phyloP scores from a whole-genome alignment of 1,140 invertebrate species.

The Euwallacea fornicatus region DNA sequence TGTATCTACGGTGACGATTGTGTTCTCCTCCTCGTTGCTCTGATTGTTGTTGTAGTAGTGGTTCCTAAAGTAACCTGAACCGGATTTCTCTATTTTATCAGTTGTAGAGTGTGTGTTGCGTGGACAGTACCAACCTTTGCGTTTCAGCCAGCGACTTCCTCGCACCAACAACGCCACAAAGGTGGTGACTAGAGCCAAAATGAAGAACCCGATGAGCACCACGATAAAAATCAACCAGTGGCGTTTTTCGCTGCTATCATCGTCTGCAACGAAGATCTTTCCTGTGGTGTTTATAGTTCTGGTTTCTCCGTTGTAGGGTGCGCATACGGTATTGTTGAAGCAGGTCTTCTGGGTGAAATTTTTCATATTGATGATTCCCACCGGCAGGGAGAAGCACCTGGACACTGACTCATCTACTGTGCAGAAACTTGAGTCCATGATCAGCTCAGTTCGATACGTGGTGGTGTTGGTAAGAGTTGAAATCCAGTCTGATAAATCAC shows the following conservation, averaged over 20 bases:
- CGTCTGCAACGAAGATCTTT: constrained; percentile 46
- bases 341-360: constrained; percentile 67
- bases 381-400: constrained; percentile 64
- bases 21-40: constrained; percentile 53
- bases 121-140: constrained; percentile 46
- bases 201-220: constrained; percentile 53
- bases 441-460: constrained; percentile 51
- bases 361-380: constrained; percentile 63
- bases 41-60: constrained; percentile 45
- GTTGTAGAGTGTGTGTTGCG: background rate
- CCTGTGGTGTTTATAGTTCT: constrained; percentile 53
- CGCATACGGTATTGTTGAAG: constrained; percentile 55
- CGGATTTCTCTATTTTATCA: background rate
- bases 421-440: constrained; percentile 65
- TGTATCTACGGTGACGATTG: constrained; percentile 53
- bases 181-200: constrained; percentile 56
- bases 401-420: constrained; percentile 61
- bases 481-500: constrained; percentile 62
- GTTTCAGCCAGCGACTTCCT: constrained; percentile 58
- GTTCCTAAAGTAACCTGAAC: constrained; percentile 53
- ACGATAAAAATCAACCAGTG: constrained; percentile 48
- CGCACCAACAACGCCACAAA: constrained; percentile 57
- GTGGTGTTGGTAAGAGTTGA: constrained; percentile 53
- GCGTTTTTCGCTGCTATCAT: constrained; percentile 27
- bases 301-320: constrained; percentile 53